Conservation (phyloP, 2,888 invertebrate species). For the Quadriops clusia region DNA sequence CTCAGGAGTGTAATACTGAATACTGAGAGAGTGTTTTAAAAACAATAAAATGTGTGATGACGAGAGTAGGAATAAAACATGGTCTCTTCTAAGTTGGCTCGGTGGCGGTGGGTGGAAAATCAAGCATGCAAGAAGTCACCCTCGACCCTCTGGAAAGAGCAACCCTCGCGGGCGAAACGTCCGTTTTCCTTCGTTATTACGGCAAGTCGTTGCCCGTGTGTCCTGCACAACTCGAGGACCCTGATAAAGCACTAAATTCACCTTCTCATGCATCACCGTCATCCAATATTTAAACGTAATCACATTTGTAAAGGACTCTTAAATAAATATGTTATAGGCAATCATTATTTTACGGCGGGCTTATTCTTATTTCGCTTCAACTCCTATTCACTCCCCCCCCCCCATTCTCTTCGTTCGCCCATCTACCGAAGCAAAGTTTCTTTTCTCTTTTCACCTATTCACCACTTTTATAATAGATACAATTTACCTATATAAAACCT, state of each 20-base stretch:
- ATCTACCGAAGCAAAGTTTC: too few species aligned
- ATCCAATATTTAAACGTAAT: conserved; percentile 34
- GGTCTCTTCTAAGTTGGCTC: conserved; percentile 9
- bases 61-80: conserved; percentile 21
- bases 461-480: too few species aligned
- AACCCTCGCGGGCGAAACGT: conserved; percentile 7
- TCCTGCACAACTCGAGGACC: conserved; percentile 19
- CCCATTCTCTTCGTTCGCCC: too few species aligned
- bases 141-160: conserved; percentile 7
- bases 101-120: conserved; percentile 12
- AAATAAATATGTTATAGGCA: conserved; percentile 20
- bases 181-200: conserved; percentile 18
- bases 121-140: conserved; percentile 22
- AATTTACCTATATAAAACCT: too few species aligned
- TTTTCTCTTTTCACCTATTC: too few species aligned
- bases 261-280: conserved; percentile 27
- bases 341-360: conserved; percentile 23
- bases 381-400: too few species aligned
- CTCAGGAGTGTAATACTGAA: too few species aligned
- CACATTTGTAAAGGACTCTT: conserved; percentile 32
- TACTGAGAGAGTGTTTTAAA: conserved; percentile 25
- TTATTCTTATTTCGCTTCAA: conserved; percentile 20
- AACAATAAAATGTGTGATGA: conserved; percentile 23
- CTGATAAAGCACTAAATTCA: conserved; percentile 26
- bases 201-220: conserved; percentile 11